These are phyloP conservation scores for Lacerta viridis DNA, from an alignment of 2,797 vertebrate genomes.

Conservation along the genomic window DNA sequence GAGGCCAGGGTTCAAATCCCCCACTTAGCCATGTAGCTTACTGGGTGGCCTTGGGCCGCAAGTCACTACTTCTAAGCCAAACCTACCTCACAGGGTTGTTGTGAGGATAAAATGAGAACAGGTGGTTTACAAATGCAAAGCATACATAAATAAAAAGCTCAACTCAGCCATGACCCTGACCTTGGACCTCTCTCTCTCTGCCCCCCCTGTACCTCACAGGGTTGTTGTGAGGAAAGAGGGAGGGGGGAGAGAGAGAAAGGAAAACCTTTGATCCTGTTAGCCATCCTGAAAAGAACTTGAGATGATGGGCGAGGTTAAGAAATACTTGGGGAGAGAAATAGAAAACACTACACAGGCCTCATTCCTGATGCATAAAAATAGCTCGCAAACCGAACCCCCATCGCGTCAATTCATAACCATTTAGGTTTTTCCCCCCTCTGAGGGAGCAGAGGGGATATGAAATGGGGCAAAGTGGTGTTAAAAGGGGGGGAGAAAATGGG, in stretches of 20 bases:
- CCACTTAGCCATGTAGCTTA: too few species aligned
- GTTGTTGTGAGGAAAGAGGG: not conserved
- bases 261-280: not conserved
- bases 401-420: too few species aligned
- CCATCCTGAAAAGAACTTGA: not conserved
- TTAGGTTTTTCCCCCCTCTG: too few species aligned
- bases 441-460: too few species aligned
- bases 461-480: too few species aligned
- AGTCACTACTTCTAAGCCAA: too few species aligned
- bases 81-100: too few species aligned
- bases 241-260: not conserved
- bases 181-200: too few species aligned
- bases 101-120: too few species aligned
- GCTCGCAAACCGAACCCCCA: not conserved
- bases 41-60: too few species aligned
- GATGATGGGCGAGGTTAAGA: not conserved
- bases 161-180: not conserved
- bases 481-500: too few species aligned
- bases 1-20: not conserved
- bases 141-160: not conserved
- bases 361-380: not conserved
- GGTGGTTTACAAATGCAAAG: too few species aligned
- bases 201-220: not conserved
- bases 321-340: not conserved
- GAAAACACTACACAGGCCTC: not conserved